Percentiles rank a stretch among this genome's conserved stretches.
phyloP scores from a whole-genome alignment of 2,888 invertebrate species.

The Deilephila elpenor region DNA sequence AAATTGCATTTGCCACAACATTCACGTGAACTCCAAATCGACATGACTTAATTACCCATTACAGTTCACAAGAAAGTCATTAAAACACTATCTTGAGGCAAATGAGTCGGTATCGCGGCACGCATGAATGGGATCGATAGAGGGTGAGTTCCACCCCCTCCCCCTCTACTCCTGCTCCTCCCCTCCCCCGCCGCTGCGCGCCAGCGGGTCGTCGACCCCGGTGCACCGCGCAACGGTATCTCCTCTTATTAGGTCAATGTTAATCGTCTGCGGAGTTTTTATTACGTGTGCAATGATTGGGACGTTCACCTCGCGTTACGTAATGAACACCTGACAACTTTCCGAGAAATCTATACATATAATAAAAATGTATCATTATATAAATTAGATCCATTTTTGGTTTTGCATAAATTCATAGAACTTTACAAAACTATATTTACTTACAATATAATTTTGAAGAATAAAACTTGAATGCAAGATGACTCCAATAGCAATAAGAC shows the following conservation, averaged over 20 bases:
- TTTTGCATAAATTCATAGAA: no score
- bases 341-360: not conserved
- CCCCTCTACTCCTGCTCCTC: not conserved
- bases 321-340: not conserved
- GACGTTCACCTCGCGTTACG: not conserved
- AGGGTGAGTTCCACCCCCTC: slow-evolving; percentile 37
- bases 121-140: slow-evolving; percentile 72
- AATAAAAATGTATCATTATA: no score
- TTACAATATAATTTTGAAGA: no score
- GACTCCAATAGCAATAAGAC: no score
- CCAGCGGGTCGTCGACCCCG: slow-evolving; percentile 50
- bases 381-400: no score
- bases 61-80: slow-evolving; percentile 21
- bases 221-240: slow-evolving; percentile 35
- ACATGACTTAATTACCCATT: slow-evolving; percentile 28
- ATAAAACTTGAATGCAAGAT: no score
- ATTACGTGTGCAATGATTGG: slow-evolving; percentile 24
- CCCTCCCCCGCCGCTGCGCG: slow-evolving; percentile 28
- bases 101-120: slow-evolving; percentile 34
- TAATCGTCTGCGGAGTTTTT: slow-evolving; percentile 39
- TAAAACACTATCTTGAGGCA: slow-evolving; percentile 15
- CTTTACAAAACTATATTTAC: no score
- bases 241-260: slow-evolving; percentile 49
- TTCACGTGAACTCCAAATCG: slow-evolving; percentile 5
- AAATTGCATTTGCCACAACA: slow-evolving; percentile 7